These are phyloP conservation scores for Hypomecis atomaria DNA, from an alignment of 2,888 invertebrate species.

Conservation along the genomic window DNA sequence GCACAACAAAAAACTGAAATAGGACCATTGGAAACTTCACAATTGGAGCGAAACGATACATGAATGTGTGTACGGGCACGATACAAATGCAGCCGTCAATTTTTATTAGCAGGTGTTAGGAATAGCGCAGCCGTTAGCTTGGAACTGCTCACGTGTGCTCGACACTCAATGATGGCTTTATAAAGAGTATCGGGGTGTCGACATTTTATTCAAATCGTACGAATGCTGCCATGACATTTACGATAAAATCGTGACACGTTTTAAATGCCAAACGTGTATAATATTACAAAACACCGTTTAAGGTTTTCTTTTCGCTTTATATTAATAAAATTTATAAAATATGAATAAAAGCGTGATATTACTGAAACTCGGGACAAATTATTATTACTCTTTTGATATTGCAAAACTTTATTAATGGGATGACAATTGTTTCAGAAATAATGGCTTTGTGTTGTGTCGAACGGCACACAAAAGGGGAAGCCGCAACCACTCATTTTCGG, in stretches of 20 bases:
- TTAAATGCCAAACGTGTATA: conserved; percentile 50
- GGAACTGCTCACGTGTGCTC: conserved; percentile 28
- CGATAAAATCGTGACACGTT: conserved; percentile 48
- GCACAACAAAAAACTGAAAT: conserved; percentile 43
- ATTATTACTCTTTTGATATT: conserved; percentile 4
- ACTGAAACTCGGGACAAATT: conserved; percentile 1
- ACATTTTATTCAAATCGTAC: conserved; percentile 40
- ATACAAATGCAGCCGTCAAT: conserved; percentile 43
- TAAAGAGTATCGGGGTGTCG: conserved; percentile 34
- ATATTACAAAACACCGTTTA: conserved; percentile 22
- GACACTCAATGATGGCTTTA: conserved; percentile 38
- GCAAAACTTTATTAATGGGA: conserved; percentile 19
- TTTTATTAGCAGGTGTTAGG: conserved; percentile 44
- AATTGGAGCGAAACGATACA: conserved; percentile 46
- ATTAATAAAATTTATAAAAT: too few species aligned
- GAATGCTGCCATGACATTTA: conserved; percentile 40
- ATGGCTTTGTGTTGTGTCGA: conserved; percentile 30
- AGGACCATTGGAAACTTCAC: conserved; percentile 43
- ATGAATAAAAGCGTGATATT: too few species aligned
- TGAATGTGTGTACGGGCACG: conserved; percentile 40
- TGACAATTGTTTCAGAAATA: conserved; percentile 33
- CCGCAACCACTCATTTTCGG: conserved; percentile 37
- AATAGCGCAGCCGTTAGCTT: conserved; percentile 35
- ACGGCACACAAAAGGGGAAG: conserved; percentile 33
- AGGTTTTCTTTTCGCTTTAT: conserved; percentile 21